phyloP scores from a whole-genome alignment of 2,113 vertebrate genomes.

The Mobula birostris region DNA sequence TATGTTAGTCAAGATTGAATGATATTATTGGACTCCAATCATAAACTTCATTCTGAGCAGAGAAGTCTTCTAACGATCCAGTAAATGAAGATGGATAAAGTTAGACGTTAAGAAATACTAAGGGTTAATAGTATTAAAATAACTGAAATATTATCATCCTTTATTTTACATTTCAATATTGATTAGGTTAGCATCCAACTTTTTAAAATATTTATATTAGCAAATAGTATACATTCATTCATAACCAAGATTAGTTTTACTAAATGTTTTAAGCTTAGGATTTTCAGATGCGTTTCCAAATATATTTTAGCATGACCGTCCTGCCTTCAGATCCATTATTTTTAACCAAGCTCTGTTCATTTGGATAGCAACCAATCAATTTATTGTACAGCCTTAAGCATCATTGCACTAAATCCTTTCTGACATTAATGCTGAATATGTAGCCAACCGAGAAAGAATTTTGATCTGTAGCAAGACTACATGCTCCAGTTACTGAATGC shows the following conservation, averaged over 20 bases:
- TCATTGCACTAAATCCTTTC: not conserved
- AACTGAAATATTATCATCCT: not conserved
- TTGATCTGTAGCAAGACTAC: not conserved
- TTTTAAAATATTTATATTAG: not conserved
- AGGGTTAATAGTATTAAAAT: too few species aligned
- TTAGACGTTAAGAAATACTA: not conserved
- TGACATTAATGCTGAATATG: slow-evolving; percentile 17
- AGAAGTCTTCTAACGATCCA: not conserved
- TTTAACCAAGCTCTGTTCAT: not conserved
- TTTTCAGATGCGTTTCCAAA: not conserved
- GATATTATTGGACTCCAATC: too few species aligned
- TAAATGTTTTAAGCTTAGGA: not conserved
- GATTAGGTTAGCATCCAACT: not conserved
- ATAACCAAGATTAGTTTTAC: not conserved
- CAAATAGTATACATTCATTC: not conserved
- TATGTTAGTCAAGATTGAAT: not conserved
- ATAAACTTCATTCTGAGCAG: not conserved
- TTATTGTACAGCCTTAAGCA: not conserved
- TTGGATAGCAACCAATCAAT: not conserved
- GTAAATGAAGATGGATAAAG: not conserved
- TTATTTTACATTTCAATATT: not conserved
- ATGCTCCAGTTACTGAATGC: not conserved
- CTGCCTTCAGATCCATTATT: not conserved
- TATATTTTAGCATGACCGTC: not conserved
- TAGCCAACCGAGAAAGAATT: not conserved